Percentiles rank a stretch among this genome's conserved stretches.
Evolutionary conservation across 2,888 invertebrate species (phyloP).

Genomic region (Hirudinaria manillensis): DNA sequence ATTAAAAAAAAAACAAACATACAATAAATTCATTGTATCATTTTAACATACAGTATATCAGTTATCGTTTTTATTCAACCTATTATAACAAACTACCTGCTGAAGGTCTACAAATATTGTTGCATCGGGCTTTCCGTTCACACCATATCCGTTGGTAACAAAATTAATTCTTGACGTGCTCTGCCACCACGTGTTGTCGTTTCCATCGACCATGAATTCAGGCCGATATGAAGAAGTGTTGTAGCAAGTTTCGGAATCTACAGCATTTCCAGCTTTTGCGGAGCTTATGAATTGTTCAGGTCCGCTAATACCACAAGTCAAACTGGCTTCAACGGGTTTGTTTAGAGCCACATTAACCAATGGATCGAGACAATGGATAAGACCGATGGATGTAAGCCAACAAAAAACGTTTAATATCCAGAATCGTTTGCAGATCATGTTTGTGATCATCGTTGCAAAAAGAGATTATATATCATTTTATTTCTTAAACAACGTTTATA

Average conservation of each 20-base stretch:
- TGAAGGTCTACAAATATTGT: slow-evolving; percentile 40
- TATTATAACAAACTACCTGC: slow-evolving; percentile 37
- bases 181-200: slow-evolving; percentile 43
- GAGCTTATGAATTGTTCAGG: slow-evolving; percentile 34
- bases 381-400: neutral
- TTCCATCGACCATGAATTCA: slow-evolving; percentile 43
- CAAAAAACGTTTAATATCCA: neutral
- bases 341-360: slow-evolving; percentile 43
- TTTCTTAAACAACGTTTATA: no score
- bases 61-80: neutral
- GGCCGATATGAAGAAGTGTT: slow-evolving; percentile 28
- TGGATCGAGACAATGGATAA: neutral
- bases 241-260: slow-evolving; percentile 21
- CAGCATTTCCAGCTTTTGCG: neutral
- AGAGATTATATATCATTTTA: no score
- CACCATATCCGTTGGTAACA: slow-evolving; percentile 33
- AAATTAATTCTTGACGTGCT: slow-evolving; percentile 41
- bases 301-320: slow-evolving; percentile 42
- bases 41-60: no score
- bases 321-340: slow-evolving; percentile 39
- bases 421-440: neutral
- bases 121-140: slow-evolving; percentile 33
- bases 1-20: neutral
- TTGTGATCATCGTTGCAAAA: neutral
- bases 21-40: neutral